phyloP scores from a whole-genome alignment of 2,797 vertebrate genomes.

The Hirundo rustica region DNA sequence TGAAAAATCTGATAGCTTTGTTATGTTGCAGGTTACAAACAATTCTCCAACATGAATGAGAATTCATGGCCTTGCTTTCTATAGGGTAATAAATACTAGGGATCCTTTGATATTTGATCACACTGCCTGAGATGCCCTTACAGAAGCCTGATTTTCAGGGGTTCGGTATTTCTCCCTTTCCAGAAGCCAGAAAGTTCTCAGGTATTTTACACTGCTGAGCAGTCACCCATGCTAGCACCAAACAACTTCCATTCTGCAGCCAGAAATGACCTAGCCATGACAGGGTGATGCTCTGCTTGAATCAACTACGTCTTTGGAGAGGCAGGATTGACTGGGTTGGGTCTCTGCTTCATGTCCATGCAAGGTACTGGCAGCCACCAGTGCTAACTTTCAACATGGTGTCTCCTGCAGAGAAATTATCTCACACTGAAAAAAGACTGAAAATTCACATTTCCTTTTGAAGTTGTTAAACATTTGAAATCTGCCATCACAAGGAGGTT shows the following conservation, averaged over 20 bases:
- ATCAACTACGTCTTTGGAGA: not conserved
- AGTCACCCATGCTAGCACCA: not conserved
- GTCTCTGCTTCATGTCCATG: rapidly evolving
- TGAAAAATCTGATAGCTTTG: slow-evolving; percentile 6
- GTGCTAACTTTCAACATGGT: not conserved
- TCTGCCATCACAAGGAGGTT: not conserved
- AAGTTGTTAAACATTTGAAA: not conserved
- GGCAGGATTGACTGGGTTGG: not conserved
- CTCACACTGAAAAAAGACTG: not conserved
- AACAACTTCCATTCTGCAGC: not conserved
- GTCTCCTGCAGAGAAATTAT: not conserved
- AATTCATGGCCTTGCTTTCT: slow-evolving; percentile 4
- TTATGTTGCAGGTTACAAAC: not conserved
- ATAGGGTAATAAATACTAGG: slow-evolving; percentile 5
- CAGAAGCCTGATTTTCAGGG: not conserved
- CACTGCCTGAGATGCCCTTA: not conserved
- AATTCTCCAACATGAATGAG: not conserved
- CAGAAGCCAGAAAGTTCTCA: not conserved
- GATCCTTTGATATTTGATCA: slow-evolving; percentile 52
- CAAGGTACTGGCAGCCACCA: not conserved
- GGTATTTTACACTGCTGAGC: not conserved
- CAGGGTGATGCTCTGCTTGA: not conserved
- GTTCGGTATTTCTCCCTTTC: not conserved
- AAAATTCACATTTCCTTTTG: not conserved
- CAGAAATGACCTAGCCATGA: rapidly evolving